These are phyloP conservation scores for Perodicticus potto DNA, from an alignment of 2,797 vertebrate genomes.

Conservation along the genomic window DNA sequence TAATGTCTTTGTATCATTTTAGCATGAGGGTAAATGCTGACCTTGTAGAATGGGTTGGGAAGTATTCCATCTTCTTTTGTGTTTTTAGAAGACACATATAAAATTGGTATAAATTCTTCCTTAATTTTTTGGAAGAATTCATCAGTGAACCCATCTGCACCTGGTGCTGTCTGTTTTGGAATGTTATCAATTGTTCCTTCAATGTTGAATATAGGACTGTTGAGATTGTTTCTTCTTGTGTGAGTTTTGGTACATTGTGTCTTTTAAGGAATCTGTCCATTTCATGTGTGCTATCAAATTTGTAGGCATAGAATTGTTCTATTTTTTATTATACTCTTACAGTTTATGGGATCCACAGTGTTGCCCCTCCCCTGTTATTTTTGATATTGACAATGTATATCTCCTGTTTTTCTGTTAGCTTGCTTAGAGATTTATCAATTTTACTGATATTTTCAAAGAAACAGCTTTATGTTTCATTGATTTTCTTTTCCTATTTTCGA, in stretches of 20 bases:
- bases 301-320: background rate
- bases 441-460: background rate
- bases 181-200: background rate
- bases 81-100: background rate
- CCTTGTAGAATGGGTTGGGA: background rate
- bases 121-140: background rate
- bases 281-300: background rate
- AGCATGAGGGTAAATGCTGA: background rate
- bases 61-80: background rate
- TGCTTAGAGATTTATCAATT: background rate
- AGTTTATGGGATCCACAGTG: background rate
- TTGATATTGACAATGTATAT: background rate
- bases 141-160: background rate
- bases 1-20: background rate
- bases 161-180: background rate
- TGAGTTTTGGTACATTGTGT: background rate
- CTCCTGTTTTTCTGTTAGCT: background rate
- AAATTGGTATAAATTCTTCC: background rate
- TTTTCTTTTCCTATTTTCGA: background rate
- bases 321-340: background rate
- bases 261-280: background rate
- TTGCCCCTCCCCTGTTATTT: background rate
- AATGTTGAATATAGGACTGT: background rate
- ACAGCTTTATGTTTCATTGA: background rate
- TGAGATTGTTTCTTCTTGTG: background rate